Evolutionary conservation across 2,888 invertebrate genomes (phyloP).

Genomic region (Rhyacophila evoluta): DNA sequence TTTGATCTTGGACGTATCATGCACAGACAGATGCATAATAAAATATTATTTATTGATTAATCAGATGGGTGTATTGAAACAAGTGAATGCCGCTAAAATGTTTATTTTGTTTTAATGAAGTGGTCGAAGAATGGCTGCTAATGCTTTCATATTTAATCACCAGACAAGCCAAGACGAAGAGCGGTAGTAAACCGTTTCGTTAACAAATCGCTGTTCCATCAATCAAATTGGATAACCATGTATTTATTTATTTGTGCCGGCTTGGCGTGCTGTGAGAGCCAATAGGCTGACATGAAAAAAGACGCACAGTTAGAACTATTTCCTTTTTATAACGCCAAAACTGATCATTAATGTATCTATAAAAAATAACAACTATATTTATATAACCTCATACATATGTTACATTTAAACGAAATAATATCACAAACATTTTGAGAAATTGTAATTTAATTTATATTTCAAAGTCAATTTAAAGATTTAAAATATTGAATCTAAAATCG

Average conservation of each 20-base stretch:
- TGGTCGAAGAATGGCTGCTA: neutral
- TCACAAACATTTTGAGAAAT: too few relatives aligned
- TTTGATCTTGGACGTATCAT: too few relatives aligned
- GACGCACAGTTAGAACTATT: neutral
- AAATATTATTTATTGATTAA: too few relatives aligned
- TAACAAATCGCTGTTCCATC: conserved; percentile 6
- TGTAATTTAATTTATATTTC: too few relatives aligned
- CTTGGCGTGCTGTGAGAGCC: neutral
- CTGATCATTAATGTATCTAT: too few relatives aligned
- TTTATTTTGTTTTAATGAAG: neutral
- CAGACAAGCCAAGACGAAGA: neutral
- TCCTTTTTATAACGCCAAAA: too few relatives aligned
- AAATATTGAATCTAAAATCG: too few relatives aligned
- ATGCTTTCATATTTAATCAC: neutral
- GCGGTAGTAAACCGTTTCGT: neutral
- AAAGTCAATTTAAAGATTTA: too few relatives aligned
- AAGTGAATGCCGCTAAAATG: neutral
- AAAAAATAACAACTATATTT: too few relatives aligned
- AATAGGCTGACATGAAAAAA: neutral
- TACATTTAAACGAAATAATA: too few relatives aligned
- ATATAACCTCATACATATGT: too few relatives aligned
- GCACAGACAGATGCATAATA: too few relatives aligned
- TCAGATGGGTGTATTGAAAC: neutral
- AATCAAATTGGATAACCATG: conserved; percentile 2
- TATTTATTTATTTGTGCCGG: neutral